phyloP scores from a whole-genome alignment of 2,797 vertebrate genomes.

The Trematomus bernacchii region DNA sequence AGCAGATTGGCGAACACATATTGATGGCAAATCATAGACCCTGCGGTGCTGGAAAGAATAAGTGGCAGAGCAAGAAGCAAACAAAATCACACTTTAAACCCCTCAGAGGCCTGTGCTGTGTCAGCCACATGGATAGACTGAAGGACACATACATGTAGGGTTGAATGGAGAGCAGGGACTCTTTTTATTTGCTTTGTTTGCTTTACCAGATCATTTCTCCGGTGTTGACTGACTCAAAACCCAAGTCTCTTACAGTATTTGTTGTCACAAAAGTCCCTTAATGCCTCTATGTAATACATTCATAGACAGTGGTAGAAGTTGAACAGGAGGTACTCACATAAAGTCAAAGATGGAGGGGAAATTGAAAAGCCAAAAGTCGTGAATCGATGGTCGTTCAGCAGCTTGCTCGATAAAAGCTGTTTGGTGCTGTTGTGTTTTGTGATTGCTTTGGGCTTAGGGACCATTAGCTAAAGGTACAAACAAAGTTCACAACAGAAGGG shows the following conservation, averaged over 20 bases:
- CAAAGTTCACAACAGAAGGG: constrained; percentile 63
- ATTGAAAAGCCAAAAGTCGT: constrained; percentile 21
- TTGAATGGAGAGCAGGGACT: not conserved
- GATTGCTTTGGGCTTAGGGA: constrained; percentile 63
- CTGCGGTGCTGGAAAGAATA: constrained; percentile 46
- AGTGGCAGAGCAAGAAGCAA: constrained; percentile 42
- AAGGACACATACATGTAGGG: not conserved
- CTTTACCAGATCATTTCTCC: constrained; percentile 16
- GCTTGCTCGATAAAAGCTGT: constrained; percentile 43
- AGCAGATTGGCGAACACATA: constrained; percentile 46
- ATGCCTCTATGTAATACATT: not conserved
- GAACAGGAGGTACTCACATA: constrained; percentile 41
- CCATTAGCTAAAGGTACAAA: constrained; percentile 56
- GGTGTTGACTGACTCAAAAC: constrained; percentile 39
- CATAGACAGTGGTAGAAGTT: constrained; percentile 5
- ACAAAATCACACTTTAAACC: constrained; percentile 53
- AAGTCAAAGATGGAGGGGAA: constrained; percentile 37
- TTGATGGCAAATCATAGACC: constrained; percentile 54
- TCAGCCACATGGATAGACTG: constrained; percentile 24
- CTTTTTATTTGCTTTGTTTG: constrained; percentile 21
- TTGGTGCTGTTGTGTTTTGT: constrained; percentile 43
- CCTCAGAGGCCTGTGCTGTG: constrained; percentile 28
- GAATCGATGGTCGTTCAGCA: constrained; percentile 49
- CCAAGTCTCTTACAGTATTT: constrained; percentile 16
- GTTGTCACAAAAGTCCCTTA: constrained; percentile 14